Evolutionary conservation across 64 coral and sea anemone species (phyloP).

Genomic region (Montipora cactus): DNA sequence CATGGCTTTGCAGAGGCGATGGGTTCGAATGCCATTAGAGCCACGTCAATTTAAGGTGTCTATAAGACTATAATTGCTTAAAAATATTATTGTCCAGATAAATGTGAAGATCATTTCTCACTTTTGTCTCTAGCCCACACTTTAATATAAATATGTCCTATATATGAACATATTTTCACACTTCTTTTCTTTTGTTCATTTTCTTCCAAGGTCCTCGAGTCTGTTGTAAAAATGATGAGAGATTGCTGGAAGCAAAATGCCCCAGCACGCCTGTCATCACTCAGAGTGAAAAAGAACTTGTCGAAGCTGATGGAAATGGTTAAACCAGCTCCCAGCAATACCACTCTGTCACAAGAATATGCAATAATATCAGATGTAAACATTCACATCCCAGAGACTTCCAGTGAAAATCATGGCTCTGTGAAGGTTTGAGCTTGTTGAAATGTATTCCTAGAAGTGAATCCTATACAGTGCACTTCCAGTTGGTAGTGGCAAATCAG

Average conservation of each 20-base stretch:
- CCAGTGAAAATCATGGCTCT: not conserved
- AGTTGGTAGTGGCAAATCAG: not conserved
- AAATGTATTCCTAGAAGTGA: no score
- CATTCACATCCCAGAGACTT: slow-evolving; percentile 35
- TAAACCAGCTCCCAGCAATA: slow-evolving; percentile 52
- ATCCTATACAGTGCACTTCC: not conserved
- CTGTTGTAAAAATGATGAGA: slow-evolving; percentile 85
- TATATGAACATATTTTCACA: no score
- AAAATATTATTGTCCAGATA: no score
- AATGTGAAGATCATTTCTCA: no score
- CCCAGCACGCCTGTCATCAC: slow-evolving; percentile 86
- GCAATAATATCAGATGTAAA: slow-evolving; percentile 11
- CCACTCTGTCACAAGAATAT: slow-evolving; percentile 25
- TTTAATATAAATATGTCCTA: no score
- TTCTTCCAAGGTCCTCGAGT: slow-evolving; percentile 64
- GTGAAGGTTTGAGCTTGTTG: not conserved
- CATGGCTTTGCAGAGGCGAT: no score
- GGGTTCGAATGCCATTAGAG: no score
- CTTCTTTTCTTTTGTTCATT: not conserved
- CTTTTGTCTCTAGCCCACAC: no score
- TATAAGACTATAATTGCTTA: no score
- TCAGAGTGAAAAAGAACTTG: slow-evolving; percentile 94
- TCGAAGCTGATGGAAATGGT: slow-evolving; percentile 83
- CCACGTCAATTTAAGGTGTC: no score
- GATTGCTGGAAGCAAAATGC: slow-evolving; percentile 96